Conservation (phyloP, 2,113 vertebrate species). For the Hydrochoerus hydrochaeris region DNA sequence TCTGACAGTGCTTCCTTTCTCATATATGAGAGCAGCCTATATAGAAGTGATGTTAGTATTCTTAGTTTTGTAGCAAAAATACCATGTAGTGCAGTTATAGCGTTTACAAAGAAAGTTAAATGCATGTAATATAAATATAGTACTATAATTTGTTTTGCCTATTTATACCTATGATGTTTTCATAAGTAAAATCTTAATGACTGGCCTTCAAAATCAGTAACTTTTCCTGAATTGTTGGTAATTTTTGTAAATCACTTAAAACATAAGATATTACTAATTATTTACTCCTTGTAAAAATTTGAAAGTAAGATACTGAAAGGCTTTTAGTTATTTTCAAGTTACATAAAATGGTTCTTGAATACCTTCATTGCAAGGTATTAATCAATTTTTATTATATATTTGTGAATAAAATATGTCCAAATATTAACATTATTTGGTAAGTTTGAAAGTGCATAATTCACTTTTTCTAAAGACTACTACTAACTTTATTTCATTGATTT, state of each 20-base stretch:
- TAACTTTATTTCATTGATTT: constrained; percentile 5
- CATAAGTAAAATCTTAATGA: constrained; percentile 13
- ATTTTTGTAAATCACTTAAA: constrained; percentile 10
- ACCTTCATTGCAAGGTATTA: background rate
- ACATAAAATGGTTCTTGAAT: constrained; percentile 8
- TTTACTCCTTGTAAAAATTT: constrained; percentile 36
- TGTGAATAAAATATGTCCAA: constrained; percentile 17
- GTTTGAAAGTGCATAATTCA: constrained; percentile 31
- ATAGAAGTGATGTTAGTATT: background rate
- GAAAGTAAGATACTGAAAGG: background rate
- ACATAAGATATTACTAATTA: constrained; percentile 2
- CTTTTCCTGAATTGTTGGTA: background rate
- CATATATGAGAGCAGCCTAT: background rate
- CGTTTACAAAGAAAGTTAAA: background rate
- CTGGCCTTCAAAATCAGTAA: background rate
- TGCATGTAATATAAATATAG: background rate
- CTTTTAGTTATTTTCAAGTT: constrained; percentile 30
- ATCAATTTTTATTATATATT: background rate
- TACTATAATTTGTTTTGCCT: background rate
- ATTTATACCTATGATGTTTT: background rate
- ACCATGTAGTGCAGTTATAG: background rate
- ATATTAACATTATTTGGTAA: constrained; percentile 11
- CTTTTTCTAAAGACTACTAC: constrained; percentile 12
- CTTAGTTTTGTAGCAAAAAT: constrained; percentile 26
- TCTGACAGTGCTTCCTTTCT: background rate